phyloP scores from a whole-genome alignment of 2,888 invertebrate species.

The Craniophora ligustri region DNA sequence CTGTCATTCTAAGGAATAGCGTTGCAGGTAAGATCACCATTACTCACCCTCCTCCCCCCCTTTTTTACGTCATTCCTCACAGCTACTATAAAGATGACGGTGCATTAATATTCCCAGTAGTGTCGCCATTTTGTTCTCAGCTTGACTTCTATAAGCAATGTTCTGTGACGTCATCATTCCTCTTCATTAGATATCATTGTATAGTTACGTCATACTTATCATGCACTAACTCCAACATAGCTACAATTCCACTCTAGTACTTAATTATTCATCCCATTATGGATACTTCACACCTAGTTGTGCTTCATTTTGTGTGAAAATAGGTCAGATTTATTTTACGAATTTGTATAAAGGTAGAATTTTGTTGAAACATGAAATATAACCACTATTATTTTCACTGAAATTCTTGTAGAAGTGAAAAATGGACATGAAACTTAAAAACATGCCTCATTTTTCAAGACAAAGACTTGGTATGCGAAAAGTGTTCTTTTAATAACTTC shows the following conservation, averaged over 20 bases:
- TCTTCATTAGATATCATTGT: slow-evolving; percentile 38
- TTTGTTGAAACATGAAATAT: slow-evolving; percentile 6
- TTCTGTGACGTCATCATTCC: slow-evolving; percentile 24
- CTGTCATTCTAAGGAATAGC: slow-evolving; percentile 2
- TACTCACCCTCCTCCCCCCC: slow-evolving; percentile 19
- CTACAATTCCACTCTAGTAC: slow-evolving; percentile 12
- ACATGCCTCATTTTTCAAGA: background rate
- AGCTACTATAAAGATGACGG: slow-evolving; percentile 4
- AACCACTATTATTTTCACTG: background rate
- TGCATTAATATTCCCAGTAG: slow-evolving; percentile 3
- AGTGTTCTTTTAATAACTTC: slow-evolving; percentile 1
- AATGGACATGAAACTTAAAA: background rate
- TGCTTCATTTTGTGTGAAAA: slow-evolving; percentile 11
- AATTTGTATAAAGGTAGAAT: slow-evolving; percentile 12
- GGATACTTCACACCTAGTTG: slow-evolving; percentile 13
- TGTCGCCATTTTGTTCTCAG: slow-evolving; percentile 31
- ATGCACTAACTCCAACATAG: slow-evolving; percentile 13
- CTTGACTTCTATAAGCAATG: slow-evolving; percentile 7
- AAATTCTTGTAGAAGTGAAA: background rate
- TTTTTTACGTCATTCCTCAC: slow-evolving; percentile 10
- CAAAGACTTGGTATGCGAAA: background rate
- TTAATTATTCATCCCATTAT: slow-evolving; percentile 39
- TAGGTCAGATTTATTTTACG: slow-evolving; percentile 26
- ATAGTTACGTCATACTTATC: slow-evolving; percentile 15
- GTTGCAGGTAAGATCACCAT: slow-evolving; percentile 1